Base-by-base conservation (phyloP, 2,113 vertebrate genomes). In the Acrocephalus arundinaceus region DNA sequence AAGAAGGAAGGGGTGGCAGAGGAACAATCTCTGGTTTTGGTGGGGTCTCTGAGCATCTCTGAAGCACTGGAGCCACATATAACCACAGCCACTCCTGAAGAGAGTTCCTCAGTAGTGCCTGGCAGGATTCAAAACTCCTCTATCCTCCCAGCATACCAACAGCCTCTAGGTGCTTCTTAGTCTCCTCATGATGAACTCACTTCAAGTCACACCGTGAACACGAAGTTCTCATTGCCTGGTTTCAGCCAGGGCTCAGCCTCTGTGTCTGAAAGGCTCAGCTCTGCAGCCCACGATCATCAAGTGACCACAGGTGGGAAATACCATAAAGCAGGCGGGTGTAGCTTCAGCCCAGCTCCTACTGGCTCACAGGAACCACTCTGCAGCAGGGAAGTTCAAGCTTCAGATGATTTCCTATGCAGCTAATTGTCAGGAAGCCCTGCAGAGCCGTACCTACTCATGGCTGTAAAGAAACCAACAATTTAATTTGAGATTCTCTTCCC, bases 21-120 rank as follows among this genome's bases (percentile, higher is more conserved):
- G 48, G 48, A 85, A 84, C 77, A 71, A 20, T 15, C 31, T 66
- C 55, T 78, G 51, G 12, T 91, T 92, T 74, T 4, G 1, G 33
- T 51, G 65, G n/a, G 25, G 35, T 54, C 4, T 13, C 63, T 41
- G 28, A 77, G 43, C 59, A 76, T 25, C 46, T 22, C 15, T 49
- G 43, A 74, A 81, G 39, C 1, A 2, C 58, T 1, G 1, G 39
- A 88, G 59, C 31, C 51, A 41, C 0, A 0, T 17, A 33, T 7
- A 10, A 1, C n/a, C 43, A n/a, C 10, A 66, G 30, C 5, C 7
- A n/a, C 20, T 62, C 46, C 25, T 0, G 0, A 35, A 33, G 15
- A 27, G 54, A 77, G 28, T 23, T 91, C 63, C 73, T 74, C 43
- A 45, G 45, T 3, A 17, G 17, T 39, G n/a, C 25, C 10, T 0